These are phyloP conservation scores for Aphis craccivora DNA, from an alignment of 1,140 invertebrate genomes.

Conservation along the genomic window DNA sequence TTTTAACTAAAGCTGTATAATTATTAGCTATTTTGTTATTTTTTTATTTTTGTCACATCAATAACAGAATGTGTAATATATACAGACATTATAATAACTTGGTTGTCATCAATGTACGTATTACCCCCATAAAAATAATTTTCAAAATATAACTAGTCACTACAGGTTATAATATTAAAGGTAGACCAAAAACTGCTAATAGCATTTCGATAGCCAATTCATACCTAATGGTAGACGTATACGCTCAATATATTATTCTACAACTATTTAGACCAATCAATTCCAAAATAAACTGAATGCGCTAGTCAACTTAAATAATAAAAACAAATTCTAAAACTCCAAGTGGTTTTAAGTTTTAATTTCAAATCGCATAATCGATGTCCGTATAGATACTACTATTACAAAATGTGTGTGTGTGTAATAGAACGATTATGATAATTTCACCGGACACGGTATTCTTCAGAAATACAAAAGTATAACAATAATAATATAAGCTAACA, in stretches of 20 bases:
- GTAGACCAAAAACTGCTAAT: neutral
- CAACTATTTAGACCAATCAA: neutral
- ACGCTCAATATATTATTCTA: neutral
- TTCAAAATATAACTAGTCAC: neutral
- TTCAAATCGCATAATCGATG: neutral
- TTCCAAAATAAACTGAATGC: neutral
- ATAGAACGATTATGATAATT: neutral
- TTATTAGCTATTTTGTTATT: neutral
- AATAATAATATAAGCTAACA: neutral
- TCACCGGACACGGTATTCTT: neutral
- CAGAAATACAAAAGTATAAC: neutral
- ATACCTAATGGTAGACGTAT: neutral
- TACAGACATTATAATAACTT: neutral
- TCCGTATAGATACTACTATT: neutral
- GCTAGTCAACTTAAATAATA: neutral
- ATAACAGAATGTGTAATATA: neutral
- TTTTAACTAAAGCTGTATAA: neutral
- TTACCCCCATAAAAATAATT: neutral
- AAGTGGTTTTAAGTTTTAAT: neutral
- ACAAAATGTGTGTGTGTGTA: neutral
- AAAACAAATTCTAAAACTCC: neutral
- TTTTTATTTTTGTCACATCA: neutral
- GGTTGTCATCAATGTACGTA: neutral
- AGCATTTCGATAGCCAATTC: no score
- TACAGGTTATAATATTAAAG: neutral